Conservation (phyloP, 2,797 vertebrate species). For the Hybognathus amarus region DNA sequence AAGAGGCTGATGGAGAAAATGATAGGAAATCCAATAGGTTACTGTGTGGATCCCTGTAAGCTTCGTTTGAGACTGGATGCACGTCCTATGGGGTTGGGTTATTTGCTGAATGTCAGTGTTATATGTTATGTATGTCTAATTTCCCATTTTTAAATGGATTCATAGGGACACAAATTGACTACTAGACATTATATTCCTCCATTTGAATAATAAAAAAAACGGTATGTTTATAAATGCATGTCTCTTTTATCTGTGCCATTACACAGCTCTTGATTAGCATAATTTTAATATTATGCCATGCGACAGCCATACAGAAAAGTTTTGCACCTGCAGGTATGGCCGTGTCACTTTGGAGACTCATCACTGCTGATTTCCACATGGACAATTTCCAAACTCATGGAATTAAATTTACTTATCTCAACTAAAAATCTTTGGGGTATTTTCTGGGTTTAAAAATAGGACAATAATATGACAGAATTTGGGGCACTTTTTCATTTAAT, state of each 20-base stretch:
- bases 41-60: background rate
- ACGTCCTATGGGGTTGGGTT: background rate
- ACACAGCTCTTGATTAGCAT: constrained; percentile 76
- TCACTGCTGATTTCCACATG: constrained; percentile 72
- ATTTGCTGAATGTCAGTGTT: background rate
- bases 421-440: background rate
- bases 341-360: constrained; percentile 67
- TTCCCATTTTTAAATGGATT: background rate
- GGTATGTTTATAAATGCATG: constrained; percentile 36
- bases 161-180: background rate
- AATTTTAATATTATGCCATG: constrained; percentile 77
- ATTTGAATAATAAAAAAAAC: background rate
- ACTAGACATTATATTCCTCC: background rate
- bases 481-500: background rate
- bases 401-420: constrained; percentile 11
- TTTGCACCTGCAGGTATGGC: constrained; percentile 73
- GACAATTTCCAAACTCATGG: constrained; percentile 58
- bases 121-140: background rate
- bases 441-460: constrained; percentile 10
- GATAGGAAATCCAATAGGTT: background rate
- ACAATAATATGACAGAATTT: constrained; percentile 2
- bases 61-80: background rate
- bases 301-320: constrained; percentile 73
- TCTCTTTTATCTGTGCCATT: constrained; percentile 57
- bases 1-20: background rate